Base-by-base conservation (phyloP, 23 tunicate species). In the Ascidia mentula region DNA sequence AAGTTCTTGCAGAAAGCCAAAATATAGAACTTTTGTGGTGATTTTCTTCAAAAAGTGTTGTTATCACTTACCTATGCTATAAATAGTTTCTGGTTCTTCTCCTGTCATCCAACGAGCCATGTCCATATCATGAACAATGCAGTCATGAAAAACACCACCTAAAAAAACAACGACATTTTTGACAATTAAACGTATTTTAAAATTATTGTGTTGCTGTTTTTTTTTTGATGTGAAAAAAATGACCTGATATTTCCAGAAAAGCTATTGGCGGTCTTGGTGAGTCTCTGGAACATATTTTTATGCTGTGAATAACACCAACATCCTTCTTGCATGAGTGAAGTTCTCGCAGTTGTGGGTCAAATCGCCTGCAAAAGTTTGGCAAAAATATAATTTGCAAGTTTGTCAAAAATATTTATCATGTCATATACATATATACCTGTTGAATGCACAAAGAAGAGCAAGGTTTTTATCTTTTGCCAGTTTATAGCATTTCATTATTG, bases 61-160 rank as follows among this genome's bases (percentile, higher is more conserved):
- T 40, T 9, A 40, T 26, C 39, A 33, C 30, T 30, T 22, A 91
- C 96, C 96, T 28, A 79, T 70, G 17, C 86, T 69, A 65, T 86
- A 89, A 0, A 95, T 59, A 5, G 86, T 86, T 73, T 81, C 89
- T 17, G 99, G 99, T 6, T 90, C 89, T 75, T 95, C 99, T 45
- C 89, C 92, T 1, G 77, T 45, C 46, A 95, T 79, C 86, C 82
- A 89, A 32, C 95, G 36, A 2, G 87, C 46, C 71, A 89, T 31
- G 69, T 91, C 99, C 40, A 96, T 34, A 71, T 96, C 99, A 78
- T 96, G 99, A 18, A 96, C 89, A 30, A 96, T 69, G 81, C 99
- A 96, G 59, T 96, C 99, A 75, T 96, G 99, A 37, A 96, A 96
- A 20, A 96, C 88, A 40, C 97, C 97, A 45, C 99, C 99, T 83